Percentiles rank a stretch among this genome's conserved stretches.
These are phyloP conservation scores for Synergus umbraculus DNA, from an alignment of 2,888 invertebrate species.

Conservation along the genomic window DNA sequence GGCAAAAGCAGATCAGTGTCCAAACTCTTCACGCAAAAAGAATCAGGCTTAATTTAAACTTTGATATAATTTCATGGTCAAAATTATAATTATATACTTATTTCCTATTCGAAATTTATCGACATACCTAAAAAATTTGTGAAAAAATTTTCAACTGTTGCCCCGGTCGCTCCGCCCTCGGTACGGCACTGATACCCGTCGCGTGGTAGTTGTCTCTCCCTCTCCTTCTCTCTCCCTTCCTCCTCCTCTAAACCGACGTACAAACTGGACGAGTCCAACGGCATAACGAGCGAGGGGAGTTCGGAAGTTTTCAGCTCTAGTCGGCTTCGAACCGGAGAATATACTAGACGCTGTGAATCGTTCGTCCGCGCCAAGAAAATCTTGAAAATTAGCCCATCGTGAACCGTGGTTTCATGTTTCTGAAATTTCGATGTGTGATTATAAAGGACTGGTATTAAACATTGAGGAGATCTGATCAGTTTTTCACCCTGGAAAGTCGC, in stretches of 20 bases:
- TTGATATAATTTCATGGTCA: too few species aligned
- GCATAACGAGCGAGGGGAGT: slow-evolving; percentile 67
- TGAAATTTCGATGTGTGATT: neutral
- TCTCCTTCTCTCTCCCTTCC: slow-evolving; percentile 46
- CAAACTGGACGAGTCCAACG: slow-evolving; percentile 76
- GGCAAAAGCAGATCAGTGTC: too few species aligned
- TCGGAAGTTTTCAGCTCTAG: slow-evolving; percentile 74
- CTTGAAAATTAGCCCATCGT: neutral
- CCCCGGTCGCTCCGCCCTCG: too few species aligned
- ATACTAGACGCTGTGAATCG: slow-evolving; percentile 65
- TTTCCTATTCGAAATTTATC: too few species aligned
- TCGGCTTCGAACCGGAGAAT: slow-evolving; percentile 77
- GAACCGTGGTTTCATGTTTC: neutral
- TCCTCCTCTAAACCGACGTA: slow-evolving; percentile 56
- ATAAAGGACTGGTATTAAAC: neutral
- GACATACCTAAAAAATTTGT: too few species aligned
- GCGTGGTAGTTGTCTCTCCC: neutral
- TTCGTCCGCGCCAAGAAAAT: slow-evolving; percentile 42
- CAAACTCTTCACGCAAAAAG: too few species aligned
- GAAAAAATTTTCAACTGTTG: too few species aligned
- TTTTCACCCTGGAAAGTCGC: neutral
- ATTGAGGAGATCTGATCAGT: neutral
- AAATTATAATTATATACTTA: too few species aligned
- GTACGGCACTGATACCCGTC: neutral
- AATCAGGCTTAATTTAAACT: too few species aligned